Conservation (phyloP, 2,113 vertebrate genomes). For the Charina bottae region DNA sequence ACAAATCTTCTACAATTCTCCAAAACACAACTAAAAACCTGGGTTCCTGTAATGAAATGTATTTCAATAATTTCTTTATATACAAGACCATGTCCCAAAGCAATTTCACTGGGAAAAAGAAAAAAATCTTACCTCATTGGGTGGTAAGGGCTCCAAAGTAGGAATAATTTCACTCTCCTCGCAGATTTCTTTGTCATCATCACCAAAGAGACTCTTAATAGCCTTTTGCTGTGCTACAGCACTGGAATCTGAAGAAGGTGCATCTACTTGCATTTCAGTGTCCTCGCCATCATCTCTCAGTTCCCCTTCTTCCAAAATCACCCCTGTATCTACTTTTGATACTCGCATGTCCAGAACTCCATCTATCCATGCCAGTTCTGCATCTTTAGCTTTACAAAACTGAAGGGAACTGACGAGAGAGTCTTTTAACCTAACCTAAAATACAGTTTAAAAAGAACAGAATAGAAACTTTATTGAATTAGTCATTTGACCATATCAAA, state of each 20-base stretch:
- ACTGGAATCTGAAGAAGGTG: constrained; percentile 78
- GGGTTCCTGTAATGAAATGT: neutral
- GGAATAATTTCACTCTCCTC: constrained; percentile 97
- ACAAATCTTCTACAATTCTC: neutral
- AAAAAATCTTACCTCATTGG: constrained; percentile 80
- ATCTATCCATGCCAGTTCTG: constrained; percentile 96
- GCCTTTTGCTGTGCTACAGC: constrained; percentile 87
- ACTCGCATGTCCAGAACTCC: constrained; percentile 97
- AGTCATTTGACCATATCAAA: too few relatives aligned
- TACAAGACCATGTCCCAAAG: neutral
- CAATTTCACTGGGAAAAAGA: neutral
- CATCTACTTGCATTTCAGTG: constrained; percentile 83
- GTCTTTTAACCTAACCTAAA: constrained; percentile 95
- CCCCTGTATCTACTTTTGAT: constrained; percentile 95
- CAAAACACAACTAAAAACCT: neutral
- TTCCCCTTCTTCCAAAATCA: constrained; percentile 92
- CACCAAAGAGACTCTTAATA: constrained; percentile 93
- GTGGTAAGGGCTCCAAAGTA: constrained; percentile 91
- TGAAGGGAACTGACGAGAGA: constrained; percentile 97
- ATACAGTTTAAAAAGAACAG: constrained; percentile 10
- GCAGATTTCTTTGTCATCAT: constrained; percentile 89
- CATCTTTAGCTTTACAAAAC: constrained; percentile 97
- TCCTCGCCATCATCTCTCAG: constrained; percentile 86
- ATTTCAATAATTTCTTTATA: neutral
- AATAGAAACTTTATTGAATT: neutral